phyloP scores from a whole-genome alignment of 2,113 vertebrate species.

The Platanista minor region DNA sequence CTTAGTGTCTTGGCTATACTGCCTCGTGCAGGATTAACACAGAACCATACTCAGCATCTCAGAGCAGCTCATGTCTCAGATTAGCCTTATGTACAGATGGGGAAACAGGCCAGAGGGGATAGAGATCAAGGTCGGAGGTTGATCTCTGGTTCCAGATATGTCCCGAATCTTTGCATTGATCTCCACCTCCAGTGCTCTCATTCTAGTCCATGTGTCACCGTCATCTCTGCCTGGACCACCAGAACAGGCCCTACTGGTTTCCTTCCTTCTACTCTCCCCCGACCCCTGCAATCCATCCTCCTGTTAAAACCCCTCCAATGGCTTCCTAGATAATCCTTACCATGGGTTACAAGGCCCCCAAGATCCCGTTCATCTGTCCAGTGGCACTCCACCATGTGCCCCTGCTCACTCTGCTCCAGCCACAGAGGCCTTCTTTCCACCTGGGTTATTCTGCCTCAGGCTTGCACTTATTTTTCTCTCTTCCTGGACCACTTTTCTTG shows the following conservation, averaged over 20 bases:
- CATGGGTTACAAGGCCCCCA: background rate
- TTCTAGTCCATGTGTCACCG: background rate
- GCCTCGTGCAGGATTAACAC: background rate
- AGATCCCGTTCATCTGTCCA: background rate
- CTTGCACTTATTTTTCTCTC: background rate
- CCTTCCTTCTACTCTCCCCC: background rate
- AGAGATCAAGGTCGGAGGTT: background rate
- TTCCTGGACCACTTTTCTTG: background rate
- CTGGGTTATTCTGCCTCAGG: background rate
- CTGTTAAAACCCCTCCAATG: background rate
- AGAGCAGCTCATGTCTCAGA: background rate
- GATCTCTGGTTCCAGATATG: background rate
- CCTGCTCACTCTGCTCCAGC: background rate
- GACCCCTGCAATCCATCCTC: background rate
- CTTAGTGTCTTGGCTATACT: background rate
- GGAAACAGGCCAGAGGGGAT: background rate
- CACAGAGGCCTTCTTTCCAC: background rate
- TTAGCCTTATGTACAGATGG: background rate
- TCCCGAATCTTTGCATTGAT: background rate
- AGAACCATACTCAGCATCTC: background rate
- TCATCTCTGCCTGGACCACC: background rate
- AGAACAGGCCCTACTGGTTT: background rate
- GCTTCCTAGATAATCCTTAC: background rate
- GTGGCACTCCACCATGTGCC: accelerated
- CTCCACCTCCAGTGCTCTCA: background rate